Base-by-base conservation (phyloP, 2,888 invertebrate species). In the Tetramorium bicarinatum region DNA sequence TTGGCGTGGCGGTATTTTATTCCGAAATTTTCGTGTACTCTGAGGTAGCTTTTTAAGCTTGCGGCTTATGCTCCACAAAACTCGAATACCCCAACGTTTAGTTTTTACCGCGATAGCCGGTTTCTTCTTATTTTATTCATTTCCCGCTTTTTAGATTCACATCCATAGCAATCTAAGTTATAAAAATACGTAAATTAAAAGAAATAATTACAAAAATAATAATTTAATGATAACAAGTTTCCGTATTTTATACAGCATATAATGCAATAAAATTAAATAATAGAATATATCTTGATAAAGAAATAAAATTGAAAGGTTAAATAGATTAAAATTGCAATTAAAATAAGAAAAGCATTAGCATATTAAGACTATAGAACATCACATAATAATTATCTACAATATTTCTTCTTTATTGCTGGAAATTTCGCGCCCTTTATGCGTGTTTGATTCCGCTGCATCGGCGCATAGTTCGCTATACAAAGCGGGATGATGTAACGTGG, bases 1-100 rank as follows among this genome's bases (percentile, higher is more conserved):
- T 85, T 74, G 52, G 75, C 47, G 80, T 71, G 72, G 76, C 71
- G 86, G 85, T 89, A 90, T 91, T 90, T 87, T 87, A 90, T 88
- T 87, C 85, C 38, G 82, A 86, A 86, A 87, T 87, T 88, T 90
- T 84, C 85, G 83, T 79, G 83, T 81, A 83, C 88, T 84, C 89
- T 74, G 80, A 84, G 84, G 83, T 85, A 82, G 86, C 86, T 85
- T 88, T 88, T 82, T 83, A 85, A 85, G 85, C 88, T 87, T 38
- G 87, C 82, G 89, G 89, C 82, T 82, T 81, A 83, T 69, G 81
- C 72, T 66, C 80, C 83, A 85, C 82, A 84, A 89, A 87, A 84
- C 85, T 89, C 85, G 84, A 88, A 85, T 85, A 61, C 74, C 72
- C 44, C 79, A 69, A 71, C 79, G 25, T 80, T 80, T 80, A 80